Evolutionary conservation across 2,888 invertebrate genomes (phyloP), one percentile per base, ranked within the genome.

Genomic region (Luffia ferchaultella): DNA sequence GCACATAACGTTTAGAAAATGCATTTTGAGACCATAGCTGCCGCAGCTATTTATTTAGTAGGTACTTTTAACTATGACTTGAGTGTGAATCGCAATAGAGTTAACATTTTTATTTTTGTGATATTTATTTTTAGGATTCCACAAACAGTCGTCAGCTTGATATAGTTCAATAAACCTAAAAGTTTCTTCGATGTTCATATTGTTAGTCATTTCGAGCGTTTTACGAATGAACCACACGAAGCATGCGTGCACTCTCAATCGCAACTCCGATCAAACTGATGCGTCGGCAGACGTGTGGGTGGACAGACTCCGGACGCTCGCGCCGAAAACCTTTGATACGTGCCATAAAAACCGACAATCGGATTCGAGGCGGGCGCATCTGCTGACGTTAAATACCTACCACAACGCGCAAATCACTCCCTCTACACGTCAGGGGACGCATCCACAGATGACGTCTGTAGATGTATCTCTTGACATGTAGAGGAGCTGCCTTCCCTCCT

Each of bases 11-110:
- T n/a, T n/a, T n/a, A n/a, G n/a, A n/a, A n/a, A n/a, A n/a, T n/a
- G n/a, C n/a, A n/a, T n/a, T n/a, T 46, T 46, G 46, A 16, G 46
- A 46, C 46, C 46, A 19, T 46, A 46, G 46, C 46, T 46, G 46
- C 46, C 46, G 46, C 46, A 18, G 19, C 46, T 46, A 46, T 46
- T 46, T 46, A 18, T 46, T 46, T 46, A 46, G 16, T 46, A 18
- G 18, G 46, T 46, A 46, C 19, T 46, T 46, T 46, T 46, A 46
- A 46, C 46, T 46, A 46, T n/a, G 16, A 46, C 46, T 46, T 15
- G 16, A 18, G 46, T 40, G 15, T 44, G 40, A 7, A 40, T 40
- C 15, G 40, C 40, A 40, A 15, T 40, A 40, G 40, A 40, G 40
- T 40, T 40, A 40, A 40, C 15, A 9, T n/a, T n/a, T n/a, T n/a